Base-by-base conservation (phyloP, 1,140 invertebrate genomes). In the Maconellicoccus hirsutus region DNA sequence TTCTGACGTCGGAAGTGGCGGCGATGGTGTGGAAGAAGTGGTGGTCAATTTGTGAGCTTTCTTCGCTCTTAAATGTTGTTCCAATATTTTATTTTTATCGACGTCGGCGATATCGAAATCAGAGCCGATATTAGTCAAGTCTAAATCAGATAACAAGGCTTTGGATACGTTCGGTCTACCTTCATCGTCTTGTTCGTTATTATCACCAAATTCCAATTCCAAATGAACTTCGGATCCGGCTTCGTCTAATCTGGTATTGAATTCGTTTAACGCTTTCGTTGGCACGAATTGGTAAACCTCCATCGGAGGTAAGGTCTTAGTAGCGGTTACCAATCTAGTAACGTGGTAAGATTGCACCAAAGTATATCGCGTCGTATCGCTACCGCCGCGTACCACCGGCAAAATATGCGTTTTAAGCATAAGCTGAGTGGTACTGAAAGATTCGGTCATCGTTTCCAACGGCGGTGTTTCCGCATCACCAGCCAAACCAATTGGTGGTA, bases 291-390 rank as follows among this genome's bases (percentile, higher is more conserved):
- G 89, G 79, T 90, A 93, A 27, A 88, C 86, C 76, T 93, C 90
- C 82, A 90, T 86, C 0, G 92, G 91, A 10, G 91, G 92, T 26
- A 94, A 78, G 0, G 92, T 94, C 70, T 94, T 94, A 0, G 89
- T 91, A 0, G 92, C 91, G 0, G 90, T 92, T 0, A 94, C 90
- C 59, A 93, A 78, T 75, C 90, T 83, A 0, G 92, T 93, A 8
- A 94, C 85, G 75, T 91, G 86, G 78, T 93, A 94, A 0, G 92
- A 93, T 81, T 95, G 92, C 0, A 92, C 88, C 27, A 94, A 80
- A 0, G 92, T 94, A 72, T 91, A 82, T 69, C 84, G 86, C 14
- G 84, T 86, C 0, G 89, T 89, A 73, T 89, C 85, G 59, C 86
- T 87, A 8, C 83, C 84, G 25, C 86, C 85, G 66, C 83, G 83